Evolutionary conservation across 2,888 invertebrate genomes (phyloP), one percentile per base, ranked within the genome.

Genomic region (Eretmocerus hayati): DNA sequence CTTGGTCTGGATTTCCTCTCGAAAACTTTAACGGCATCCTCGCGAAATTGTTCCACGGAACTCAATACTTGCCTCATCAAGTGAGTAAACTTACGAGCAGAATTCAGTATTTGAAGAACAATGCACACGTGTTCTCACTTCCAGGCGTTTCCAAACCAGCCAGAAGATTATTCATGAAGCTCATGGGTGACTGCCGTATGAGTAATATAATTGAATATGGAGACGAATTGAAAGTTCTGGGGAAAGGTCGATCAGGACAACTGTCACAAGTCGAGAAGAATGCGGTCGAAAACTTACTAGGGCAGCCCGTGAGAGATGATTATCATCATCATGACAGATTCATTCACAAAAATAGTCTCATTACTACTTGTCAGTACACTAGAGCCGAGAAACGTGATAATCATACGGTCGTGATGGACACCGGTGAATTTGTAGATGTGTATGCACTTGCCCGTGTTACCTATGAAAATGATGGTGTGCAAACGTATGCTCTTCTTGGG

Each of bases 1-100:
- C 42, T 2, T 51, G 51, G 49, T 54, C 46, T 9, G 38, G 46
- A 6, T 54, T 51, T 51, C 49, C 54, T 4, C 49, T 38, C 33
- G 54, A 50, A 18, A 15, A 19, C 13, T 43, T 48, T 13, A 48
- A 54, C 32, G 33, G 18, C 3, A 18, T 51, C 2, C 31, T 50
- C 8, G 35, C 35, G 42, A 39, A 39, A 16, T 31, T 53, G 40
- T 39, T 44, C n/a, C 35, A 44, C 23, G 46, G 46, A 16, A 48
- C 46, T 20, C 51, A 48, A 31, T 36, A 44, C 9, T 13, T 54
- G n/a, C 33, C 44, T 13, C 40, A 48, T 8, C 54, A 54, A 40
- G 51, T 54, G 37, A 41, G 46, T 37, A 54, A 48, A 48, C 43
- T 36, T 2, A 50, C 50, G 21, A 16, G 18, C 11, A 4, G 48